Evolutionary conservation across 1,140 invertebrate species (phyloP).

Genomic region (Drosophila tropicalis): DNA sequence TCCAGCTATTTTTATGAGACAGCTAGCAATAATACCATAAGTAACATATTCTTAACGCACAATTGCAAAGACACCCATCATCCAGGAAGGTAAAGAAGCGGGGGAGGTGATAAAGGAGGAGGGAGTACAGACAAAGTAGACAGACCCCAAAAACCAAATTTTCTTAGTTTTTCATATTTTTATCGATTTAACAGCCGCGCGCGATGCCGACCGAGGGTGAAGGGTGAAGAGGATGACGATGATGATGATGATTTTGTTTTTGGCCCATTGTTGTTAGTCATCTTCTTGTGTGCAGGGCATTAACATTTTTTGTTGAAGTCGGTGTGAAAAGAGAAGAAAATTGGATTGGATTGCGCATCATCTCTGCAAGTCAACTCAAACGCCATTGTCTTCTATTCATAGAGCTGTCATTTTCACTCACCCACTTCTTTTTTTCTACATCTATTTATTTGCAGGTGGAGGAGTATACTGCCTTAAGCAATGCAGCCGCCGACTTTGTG

Average conservation of each 20-base stretch:
- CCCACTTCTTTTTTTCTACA: constrained; percentile 2
- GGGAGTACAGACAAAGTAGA: constrained; percentile 27
- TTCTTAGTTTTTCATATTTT: constrained; percentile 59
- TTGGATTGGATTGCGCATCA: constrained; percentile 9
- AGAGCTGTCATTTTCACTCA: constrained; percentile 14
- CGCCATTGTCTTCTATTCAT: constrained; percentile 19
- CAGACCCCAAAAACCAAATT: constrained; percentile 2
- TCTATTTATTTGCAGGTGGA: constrained; percentile 46
- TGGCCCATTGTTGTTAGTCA: constrained; percentile 54
- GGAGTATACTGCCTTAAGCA: constrained; percentile 60
- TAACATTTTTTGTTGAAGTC: constrained; percentile 7
- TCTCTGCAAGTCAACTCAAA: background rate
- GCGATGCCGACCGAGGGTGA: background rate
- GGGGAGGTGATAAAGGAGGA: too few relatives aligned
- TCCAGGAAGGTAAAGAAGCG: background rate
- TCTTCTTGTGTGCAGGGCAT: constrained; percentile 25
- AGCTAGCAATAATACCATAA: constrained; percentile 65
- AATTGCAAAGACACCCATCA: constrained; percentile 44
- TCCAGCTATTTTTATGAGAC: constrained; percentile 62
- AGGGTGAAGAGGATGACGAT: background rate
- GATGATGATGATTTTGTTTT: constrained; percentile 40
- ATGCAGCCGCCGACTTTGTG: constrained; percentile 49
- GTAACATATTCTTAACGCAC: constrained; percentile 64
- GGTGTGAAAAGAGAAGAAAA: constrained; percentile 1
- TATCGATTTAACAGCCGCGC: constrained; percentile 64